Percentiles rank a stretch among this genome's conserved stretches.
Conservation (phyloP, 2,113 vertebrate genomes). For the Syngnathoides biaculeatus region DNA sequence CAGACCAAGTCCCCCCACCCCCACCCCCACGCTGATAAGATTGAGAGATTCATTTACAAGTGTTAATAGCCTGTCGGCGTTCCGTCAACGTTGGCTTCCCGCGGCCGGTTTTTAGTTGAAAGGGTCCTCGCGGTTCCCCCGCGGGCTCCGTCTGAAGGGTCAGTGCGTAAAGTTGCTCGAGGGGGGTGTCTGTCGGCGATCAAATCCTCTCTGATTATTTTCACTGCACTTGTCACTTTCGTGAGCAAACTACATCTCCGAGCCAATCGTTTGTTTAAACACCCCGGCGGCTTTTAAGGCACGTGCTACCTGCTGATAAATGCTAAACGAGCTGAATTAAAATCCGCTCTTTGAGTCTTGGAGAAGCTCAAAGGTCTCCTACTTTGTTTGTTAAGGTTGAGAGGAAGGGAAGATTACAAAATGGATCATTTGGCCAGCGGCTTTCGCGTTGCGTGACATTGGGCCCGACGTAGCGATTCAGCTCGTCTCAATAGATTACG, state of each 20-base stretch:
- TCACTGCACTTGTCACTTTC: not conserved
- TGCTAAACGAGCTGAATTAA: not conserved
- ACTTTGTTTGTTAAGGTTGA: not conserved
- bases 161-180: not conserved
- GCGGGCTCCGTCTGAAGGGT: not conserved
- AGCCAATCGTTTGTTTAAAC: not conserved
- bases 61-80: conserved; percentile 32
- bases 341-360: not conserved
- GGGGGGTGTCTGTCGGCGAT: not conserved
- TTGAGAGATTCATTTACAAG: conserved; percentile 41
- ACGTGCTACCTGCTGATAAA: not conserved
- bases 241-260: not conserved
- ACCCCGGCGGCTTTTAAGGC: not conserved
- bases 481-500: not conserved
- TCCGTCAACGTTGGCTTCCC: not conserved
- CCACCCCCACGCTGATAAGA: conserved; percentile 34
- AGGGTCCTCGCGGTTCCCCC: not conserved
- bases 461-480: not conserved
- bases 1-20: conserved; percentile 30
- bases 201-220: not conserved
- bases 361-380: not conserved
- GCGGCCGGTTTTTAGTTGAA: not conserved
- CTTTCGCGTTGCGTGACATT: not conserved
- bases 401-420: not conserved
- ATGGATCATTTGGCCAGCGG: not conserved